These are phyloP conservation scores for Lordiphosa stackelbergi DNA, from an alignment of 1,140 invertebrate species.

Conservation along the genomic window DNA sequence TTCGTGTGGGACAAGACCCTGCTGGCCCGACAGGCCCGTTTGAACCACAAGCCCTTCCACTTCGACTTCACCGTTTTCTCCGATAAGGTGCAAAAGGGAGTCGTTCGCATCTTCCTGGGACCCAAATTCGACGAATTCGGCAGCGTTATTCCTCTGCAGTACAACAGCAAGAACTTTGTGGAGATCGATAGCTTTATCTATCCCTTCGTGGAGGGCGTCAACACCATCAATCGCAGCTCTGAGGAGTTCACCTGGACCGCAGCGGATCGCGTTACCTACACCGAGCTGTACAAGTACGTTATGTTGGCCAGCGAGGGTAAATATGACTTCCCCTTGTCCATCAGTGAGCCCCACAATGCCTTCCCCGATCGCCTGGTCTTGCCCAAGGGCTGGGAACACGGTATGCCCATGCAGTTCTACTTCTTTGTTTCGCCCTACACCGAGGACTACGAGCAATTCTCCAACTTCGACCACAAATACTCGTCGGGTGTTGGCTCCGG, in stretches of 20 bases:
- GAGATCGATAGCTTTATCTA: slow-evolving; percentile 84
- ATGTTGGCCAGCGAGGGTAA: slow-evolving; percentile 78
- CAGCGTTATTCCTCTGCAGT: slow-evolving; percentile 79
- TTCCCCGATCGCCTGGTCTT: slow-evolving; percentile 81
- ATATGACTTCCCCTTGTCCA: slow-evolving; percentile 78
- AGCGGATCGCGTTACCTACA: slow-evolving; percentile 82
- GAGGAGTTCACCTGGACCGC: slow-evolving; percentile 82
- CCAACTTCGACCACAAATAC: slow-evolving; percentile 57
- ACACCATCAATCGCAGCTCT: slow-evolving; percentile 83
- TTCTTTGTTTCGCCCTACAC: slow-evolving; percentile 77
- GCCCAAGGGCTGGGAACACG: slow-evolving; percentile 80
- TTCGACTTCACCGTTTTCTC: slow-evolving; percentile 79
- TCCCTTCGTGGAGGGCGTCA: slow-evolving; percentile 82
- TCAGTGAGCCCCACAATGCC: slow-evolving; percentile 78
- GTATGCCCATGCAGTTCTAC: slow-evolving; percentile 82
- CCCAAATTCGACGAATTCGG: slow-evolving; percentile 80
- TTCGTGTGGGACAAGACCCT: slow-evolving; percentile 68
- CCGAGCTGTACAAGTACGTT: slow-evolving; percentile 80
- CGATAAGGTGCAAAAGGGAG: slow-evolving; percentile 77
- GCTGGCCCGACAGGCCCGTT: slow-evolving; percentile 77
- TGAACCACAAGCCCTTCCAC: slow-evolving; percentile 84
- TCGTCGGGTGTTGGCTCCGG: slow-evolving; percentile 61
- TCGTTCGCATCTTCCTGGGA: slow-evolving; percentile 80
- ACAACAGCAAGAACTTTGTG: slow-evolving; percentile 82
- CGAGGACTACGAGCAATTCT: slow-evolving; percentile 63